Conservation (phyloP, 2,888 invertebrate genomes). For the Lepidocyrtinus sp. region DNA sequence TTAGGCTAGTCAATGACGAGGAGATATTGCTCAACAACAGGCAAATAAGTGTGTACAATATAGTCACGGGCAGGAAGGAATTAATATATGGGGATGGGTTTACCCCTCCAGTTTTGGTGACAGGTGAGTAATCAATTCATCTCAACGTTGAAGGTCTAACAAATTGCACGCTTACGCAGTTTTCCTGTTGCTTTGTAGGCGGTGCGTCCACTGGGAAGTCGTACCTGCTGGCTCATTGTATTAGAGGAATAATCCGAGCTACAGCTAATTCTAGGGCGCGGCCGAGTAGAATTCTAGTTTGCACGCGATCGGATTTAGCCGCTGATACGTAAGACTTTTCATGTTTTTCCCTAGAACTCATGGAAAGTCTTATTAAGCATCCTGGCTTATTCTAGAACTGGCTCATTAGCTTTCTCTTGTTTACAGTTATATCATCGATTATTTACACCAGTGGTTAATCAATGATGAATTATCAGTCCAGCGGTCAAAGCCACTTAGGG, state of each 20-base stretch:
- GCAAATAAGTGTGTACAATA: constrained; percentile 62
- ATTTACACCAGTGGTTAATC: constrained; percentile 82
- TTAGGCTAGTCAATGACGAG: constrained; percentile 61
- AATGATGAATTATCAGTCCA: constrained; percentile 75
- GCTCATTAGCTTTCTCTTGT: too few species aligned
- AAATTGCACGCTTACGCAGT: background rate
- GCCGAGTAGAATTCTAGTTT: constrained; percentile 80
- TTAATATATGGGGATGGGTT: constrained; percentile 8
- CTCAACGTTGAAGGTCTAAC: background rate
- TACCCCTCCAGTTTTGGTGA: constrained; percentile 81
- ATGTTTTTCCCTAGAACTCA: too few species aligned
- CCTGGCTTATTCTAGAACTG: too few species aligned
- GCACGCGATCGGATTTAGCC: constrained; percentile 88
- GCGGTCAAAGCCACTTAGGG: constrained; percentile 81
- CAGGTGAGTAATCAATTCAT: constrained; percentile 73
- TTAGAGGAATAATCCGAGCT: constrained; percentile 78
- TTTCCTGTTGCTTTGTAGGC: constrained; percentile 72
- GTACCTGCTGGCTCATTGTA: constrained; percentile 83
- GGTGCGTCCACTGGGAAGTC: constrained; percentile 93
- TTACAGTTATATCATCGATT: constrained; percentile 80
- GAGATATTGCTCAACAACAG: constrained; percentile 59
- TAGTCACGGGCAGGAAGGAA: constrained; percentile 48
- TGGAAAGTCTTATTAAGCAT: too few species aligned
- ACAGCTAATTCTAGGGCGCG: constrained; percentile 74
- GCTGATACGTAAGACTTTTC: constrained; percentile 81